A percentile compares a stretch with the other conserved stretches of the same genome.
Evolutionary conservation across 2,113 vertebrate genomes (phyloP).

Genomic region (Hystrix brachyura): DNA sequence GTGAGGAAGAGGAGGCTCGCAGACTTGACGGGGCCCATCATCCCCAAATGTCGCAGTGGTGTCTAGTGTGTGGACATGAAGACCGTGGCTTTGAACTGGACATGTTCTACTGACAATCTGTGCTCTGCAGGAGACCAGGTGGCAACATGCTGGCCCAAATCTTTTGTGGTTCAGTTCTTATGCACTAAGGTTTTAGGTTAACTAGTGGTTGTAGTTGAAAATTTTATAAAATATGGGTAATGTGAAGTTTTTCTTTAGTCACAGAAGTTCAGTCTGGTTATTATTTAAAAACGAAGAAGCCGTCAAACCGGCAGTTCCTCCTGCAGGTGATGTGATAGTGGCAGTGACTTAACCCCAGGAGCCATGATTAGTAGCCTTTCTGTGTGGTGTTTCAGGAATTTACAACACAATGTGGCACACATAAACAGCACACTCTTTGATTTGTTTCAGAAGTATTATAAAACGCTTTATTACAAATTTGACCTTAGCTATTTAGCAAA

Average conservation of each 20-base stretch:
- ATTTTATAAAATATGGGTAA: slow-evolving; percentile 85
- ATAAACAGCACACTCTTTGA: slow-evolving; percentile 64
- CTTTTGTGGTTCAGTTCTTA: slow-evolving; percentile 87
- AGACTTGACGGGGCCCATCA: slow-evolving; percentile 94
- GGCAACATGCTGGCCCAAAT: slow-evolving; percentile 84
- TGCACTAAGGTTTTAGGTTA: slow-evolving; percentile 87
- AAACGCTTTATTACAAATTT: slow-evolving; percentile 87
- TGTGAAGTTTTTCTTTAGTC: slow-evolving; percentile 86
- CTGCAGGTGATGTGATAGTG: slow-evolving; percentile 56
- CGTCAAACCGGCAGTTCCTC: slow-evolving; percentile 59
- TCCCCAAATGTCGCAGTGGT: slow-evolving; percentile 97
- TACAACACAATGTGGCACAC: slow-evolving; percentile 48
- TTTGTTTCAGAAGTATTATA: slow-evolving; percentile 76
- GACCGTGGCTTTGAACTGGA: slow-evolving; percentile 77
- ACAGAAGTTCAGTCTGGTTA: slow-evolving; percentile 82
- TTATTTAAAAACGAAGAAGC: slow-evolving; percentile 71
- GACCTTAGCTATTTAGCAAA: slow-evolving; percentile 78
- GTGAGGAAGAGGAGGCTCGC: slow-evolving; percentile 98
- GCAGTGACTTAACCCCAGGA: slow-evolving; percentile 74
- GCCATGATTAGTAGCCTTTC: slow-evolving; percentile 68
- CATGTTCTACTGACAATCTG: slow-evolving; percentile 66
- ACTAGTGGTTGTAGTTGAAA: slow-evolving; percentile 86
- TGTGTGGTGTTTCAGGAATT: slow-evolving; percentile 61
- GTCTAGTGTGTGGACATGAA: slow-evolving; percentile 88
- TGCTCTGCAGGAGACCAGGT: slow-evolving; percentile 80